A percentile compares a stretch with the other conserved stretches of the same genome.
phyloP scores from a whole-genome alignment of 1,140 invertebrate genomes.

The Archegozetes longisetosus region DNA sequence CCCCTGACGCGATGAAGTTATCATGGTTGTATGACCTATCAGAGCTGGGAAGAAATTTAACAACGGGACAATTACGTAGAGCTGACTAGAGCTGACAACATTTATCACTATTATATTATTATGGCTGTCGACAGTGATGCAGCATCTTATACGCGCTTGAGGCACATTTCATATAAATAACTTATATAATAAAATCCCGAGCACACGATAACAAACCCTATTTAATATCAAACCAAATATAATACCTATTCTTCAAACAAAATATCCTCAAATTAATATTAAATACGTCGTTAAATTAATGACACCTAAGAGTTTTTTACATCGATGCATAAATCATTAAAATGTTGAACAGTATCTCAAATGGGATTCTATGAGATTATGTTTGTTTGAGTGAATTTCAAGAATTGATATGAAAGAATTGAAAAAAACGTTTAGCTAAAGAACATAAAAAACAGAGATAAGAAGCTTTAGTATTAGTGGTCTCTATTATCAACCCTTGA shows the following conservation, averaged over 20 bases:
- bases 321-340: background rate
- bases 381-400: background rate
- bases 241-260: background rate
- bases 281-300: background rate
- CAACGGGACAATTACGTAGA: background rate
- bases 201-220: background rate
- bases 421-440: background rate
- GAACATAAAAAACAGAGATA: background rate
- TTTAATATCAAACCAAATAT: background rate
- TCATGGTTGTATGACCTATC: background rate
- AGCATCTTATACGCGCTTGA: background rate
- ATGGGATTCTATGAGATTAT: background rate
- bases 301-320: background rate
- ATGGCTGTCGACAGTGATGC: background rate
- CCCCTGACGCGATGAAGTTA: too few relatives aligned
- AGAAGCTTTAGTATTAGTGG: background rate
- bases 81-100: background rate
- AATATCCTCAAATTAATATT: background rate
- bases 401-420: background rate
- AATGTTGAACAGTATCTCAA: background rate
- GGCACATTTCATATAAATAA: background rate
- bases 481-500: background rate
- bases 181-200: background rate
- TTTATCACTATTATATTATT: background rate
- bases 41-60: background rate